Percentiles rank a stretch among this genome's conserved stretches.
phyloP scores from a whole-genome alignment of 2,888 invertebrate species.

The Ceratothoa steindachneri region DNA sequence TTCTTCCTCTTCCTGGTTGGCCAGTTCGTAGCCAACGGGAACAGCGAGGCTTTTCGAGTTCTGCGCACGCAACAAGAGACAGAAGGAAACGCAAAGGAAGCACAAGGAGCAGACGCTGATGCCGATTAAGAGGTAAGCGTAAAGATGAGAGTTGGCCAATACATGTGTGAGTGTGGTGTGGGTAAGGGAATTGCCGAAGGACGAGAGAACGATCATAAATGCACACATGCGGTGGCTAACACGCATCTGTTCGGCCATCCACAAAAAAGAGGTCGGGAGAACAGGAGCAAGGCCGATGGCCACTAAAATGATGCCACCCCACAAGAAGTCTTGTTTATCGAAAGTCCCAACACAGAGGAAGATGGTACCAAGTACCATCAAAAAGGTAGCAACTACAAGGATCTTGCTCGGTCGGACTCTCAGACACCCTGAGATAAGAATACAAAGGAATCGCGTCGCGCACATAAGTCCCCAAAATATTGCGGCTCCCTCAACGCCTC shows the following conservation, averaged over 20 bases:
- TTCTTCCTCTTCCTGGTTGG: constrained; percentile 44
- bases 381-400: constrained; percentile 24
- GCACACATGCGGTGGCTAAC: constrained; percentile 55
- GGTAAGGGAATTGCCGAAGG: constrained; percentile 52
- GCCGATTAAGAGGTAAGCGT: constrained; percentile 30
- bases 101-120: constrained; percentile 25
- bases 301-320: constrained; percentile 53
- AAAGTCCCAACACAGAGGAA: constrained; percentile 37
- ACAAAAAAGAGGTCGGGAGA: constrained; percentile 54
- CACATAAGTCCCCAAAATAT: constrained; percentile 45
- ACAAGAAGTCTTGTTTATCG: constrained; percentile 49
- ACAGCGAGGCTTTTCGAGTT: constrained; percentile 17
- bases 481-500: constrained; percentile 30
- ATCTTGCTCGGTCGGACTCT: constrained; percentile 35
- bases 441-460: constrained; percentile 39
- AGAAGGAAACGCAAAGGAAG: constrained; percentile 32
- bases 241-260: constrained; percentile 54
- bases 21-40: constrained; percentile 29
- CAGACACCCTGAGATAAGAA: constrained; percentile 38
- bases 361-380: constrained; percentile 28
- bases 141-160: constrained; percentile 27
- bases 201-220: constrained; percentile 54
- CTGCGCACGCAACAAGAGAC: constrained; percentile 25
- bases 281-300: constrained; percentile 55
- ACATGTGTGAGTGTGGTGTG: constrained; percentile 36